phyloP scores from a whole-genome alignment of 2,888 invertebrate species.

The Aelia acuminata region DNA sequence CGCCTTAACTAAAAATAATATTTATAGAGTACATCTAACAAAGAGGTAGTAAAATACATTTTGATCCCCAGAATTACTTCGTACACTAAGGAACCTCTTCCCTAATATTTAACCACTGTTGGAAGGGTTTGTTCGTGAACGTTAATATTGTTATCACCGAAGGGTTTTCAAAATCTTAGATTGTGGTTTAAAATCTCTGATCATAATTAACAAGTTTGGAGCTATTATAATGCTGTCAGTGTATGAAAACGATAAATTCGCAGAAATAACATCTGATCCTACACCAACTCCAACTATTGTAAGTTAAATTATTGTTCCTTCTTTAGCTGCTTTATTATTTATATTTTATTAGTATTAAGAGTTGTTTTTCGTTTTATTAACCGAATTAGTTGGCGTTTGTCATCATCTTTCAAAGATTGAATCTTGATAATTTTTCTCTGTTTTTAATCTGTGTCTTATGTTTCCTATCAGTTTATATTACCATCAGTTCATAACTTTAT shows the following conservation, averaged over 20 bases:
- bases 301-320: constrained; percentile 14
- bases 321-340: not conserved
- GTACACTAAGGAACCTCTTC: no score
- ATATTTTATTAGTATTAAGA: not conserved
- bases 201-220: not conserved
- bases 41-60: no score
- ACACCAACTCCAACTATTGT: not conserved
- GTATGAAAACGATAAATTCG: not conserved
- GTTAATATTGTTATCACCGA: not conserved
- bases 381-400: no score
- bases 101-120: no score
- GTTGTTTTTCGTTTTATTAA: not conserved
- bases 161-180: not conserved
- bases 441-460: no score
- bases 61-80: no score
- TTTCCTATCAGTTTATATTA: no score
- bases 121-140: not conserved
- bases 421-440: no score
- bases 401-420: no score
- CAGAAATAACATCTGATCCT: not conserved
- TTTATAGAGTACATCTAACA: no score
- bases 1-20: no score
- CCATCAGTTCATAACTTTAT: no score
- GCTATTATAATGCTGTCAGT: not conserved
- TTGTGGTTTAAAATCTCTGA: not conserved